phyloP scores from a whole-genome alignment of 1,140 invertebrate species.

The Rhopalosiphum padi region DNA sequence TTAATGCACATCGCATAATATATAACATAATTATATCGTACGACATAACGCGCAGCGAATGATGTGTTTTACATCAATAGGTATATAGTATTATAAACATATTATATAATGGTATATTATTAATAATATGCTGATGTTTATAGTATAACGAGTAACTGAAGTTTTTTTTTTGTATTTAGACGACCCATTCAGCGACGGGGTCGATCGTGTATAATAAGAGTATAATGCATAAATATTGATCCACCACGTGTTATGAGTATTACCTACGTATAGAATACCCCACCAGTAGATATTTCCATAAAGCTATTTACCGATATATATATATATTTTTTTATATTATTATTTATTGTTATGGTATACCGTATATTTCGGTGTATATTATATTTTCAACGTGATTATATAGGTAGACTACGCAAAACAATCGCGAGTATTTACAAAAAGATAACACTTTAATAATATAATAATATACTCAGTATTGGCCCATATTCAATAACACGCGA shows the following conservation, averaged over 20 bases:
- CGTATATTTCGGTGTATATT: neutral
- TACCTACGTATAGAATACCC: neutral
- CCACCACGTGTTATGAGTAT: neutral
- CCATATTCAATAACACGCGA: neutral
- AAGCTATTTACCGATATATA: neutral
- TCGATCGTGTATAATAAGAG: neutral
- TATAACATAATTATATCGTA: neutral
- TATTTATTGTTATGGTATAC: neutral
- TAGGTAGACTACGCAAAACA: neutral
- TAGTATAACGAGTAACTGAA: neutral
- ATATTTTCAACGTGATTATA: neutral
- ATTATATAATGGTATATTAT: neutral
- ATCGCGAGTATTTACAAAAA: neutral
- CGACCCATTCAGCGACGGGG: neutral
- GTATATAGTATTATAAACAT: too few species aligned
- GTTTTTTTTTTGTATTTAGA: neutral
- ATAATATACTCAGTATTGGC: neutral
- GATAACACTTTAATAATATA: neutral
- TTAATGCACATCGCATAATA: neutral
- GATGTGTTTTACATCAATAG: neutral
- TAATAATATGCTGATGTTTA: neutral
- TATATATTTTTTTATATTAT: too few species aligned
- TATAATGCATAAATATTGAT: neutral
- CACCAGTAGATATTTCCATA: neutral
- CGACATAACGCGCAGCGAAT: neutral